Conservation (phyloP, 2,888 invertebrate genomes). For the Chironomus riparius region DNA sequence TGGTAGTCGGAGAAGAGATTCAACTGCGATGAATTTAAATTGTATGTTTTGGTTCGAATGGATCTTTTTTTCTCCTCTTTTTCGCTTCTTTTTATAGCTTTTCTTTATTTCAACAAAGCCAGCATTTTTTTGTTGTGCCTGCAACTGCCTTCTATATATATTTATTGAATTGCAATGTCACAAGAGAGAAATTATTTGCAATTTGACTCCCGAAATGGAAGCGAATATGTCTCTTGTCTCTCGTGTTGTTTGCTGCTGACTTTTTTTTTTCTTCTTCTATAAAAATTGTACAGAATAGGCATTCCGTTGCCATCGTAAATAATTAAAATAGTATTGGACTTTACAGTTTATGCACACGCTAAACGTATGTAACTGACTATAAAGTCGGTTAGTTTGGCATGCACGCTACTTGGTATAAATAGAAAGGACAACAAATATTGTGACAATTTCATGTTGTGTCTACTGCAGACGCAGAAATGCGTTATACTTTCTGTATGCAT, state of each 20-base stretch:
- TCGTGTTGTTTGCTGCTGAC: neutral
- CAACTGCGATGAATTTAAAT: slow-evolving; percentile 19
- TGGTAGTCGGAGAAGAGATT: neutral
- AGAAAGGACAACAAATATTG: no score
- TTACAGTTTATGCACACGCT: neutral
- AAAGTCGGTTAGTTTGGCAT: no score
- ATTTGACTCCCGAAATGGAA: neutral
- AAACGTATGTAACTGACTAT: no score
- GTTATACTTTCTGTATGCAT: no score
- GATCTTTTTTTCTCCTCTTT: neutral
- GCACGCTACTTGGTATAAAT: no score
- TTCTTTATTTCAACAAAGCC: neutral
- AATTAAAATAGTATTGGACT: neutral
- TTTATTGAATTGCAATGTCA: neutral
- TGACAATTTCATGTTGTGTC: no score
- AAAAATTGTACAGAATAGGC: no score
- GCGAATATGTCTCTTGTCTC: neutral
- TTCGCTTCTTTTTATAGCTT: neutral
- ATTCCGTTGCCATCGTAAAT: neutral
- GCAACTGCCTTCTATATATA: neutral
- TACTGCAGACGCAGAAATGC: no score
- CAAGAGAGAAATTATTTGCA: neutral
- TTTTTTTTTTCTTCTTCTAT: no score
- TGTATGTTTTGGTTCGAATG: neutral
- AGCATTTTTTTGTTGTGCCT: neutral